Evolutionary conservation across 2,797 vertebrate genomes (phyloP), one percentile per base, ranked within the genome.

Genomic region (Euphonia xanthogaster): DNA sequence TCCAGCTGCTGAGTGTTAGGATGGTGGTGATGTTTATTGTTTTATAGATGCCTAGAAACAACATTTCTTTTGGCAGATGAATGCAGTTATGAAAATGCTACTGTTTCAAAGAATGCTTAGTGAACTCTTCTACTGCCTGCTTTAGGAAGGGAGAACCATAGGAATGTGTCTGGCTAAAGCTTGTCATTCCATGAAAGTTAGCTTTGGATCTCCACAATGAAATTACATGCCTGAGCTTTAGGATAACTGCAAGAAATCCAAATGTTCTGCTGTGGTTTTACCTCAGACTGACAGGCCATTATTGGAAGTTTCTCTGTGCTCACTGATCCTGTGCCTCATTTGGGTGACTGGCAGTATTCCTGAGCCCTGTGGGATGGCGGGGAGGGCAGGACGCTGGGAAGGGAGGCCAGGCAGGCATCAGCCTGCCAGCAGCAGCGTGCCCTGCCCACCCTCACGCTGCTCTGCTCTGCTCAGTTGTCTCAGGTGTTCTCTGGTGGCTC

Each of bases 401-500:
- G 65, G 60, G 60, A 63, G 47, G 51, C 31, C 7, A 3, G 66
- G 65, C 44, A 33, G 73, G 27, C 14, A 2, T 8, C 35, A 65
- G 48, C 70, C 63, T 54, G 37, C 35, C 78, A 10, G 4, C 71
- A 40, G 3, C n/a, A 20, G 17, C 0, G 2, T 61, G 60, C 2
- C 8, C 86, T 75, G 42, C 91, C 48, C 0, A 0, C 37, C 45
- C 22, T 57, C 78, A 96, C 0, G 1, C 54, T 67, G 58, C 75
- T 87, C 44, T 68, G 55, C 3, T 95, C 75, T 97, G 58, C 95
- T 95, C 88, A 98, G 98, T 98, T 96, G 97, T 98, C 78, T 98
- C 98, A 12, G 96, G 98, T 50, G 79, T 98, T 71, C 95, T 98
- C 16, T 98, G 98, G 98, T 98, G 98, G 98, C 96, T 98, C 42